Base-by-base conservation (phyloP, 1,140 invertebrate genomes). In the Bilobella aurantiaca region DNA sequence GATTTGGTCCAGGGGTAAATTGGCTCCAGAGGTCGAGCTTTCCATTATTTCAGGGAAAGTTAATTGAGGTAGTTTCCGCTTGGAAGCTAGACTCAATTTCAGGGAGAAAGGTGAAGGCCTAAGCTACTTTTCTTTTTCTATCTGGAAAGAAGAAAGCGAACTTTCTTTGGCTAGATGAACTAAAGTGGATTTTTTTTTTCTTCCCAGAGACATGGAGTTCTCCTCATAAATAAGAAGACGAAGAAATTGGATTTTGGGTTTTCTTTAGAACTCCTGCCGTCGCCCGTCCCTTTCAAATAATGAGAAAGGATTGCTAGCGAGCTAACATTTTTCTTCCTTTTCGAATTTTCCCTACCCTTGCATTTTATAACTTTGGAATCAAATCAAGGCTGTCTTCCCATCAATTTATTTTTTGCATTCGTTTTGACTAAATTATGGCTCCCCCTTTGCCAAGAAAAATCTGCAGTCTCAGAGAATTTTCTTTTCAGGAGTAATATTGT, bases 201-300 rank as follows among this genome's bases (percentile, higher is more conserved):
- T 42, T 42, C 34, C 18, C 18, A 42, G 42, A 46, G 42, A 63
- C 34, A 63, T 14, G 18, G 32, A 30, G 29, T 42, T 47, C 29
- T 63, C 57, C 62, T 27, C 63, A 65, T 65, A 65, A 65, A 65
- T 65, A 65, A 65, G 31, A 27, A 32, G 25, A 32, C 8, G 29
- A 59, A 65, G 63, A 65, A 65, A 65, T 65, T 65, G 63, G 63
- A 65, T 58, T 58, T 65, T 59, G 63, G 63, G 58, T 65, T 65
- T 65, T 65, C 63, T 59, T 59, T 56, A 27, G 27, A 28, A 18
- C 47, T 12, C 18, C 12, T 57, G 16, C 25, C 53, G 16, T 57
- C 23, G 8, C 53, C 30, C 12, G 14, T 59, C 30, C 29, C 14
- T 60, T 30, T 29, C 58, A 14, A 14, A 16, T 5, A 28, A 31